phyloP scores from a whole-genome alignment of 2,113 vertebrate species.

The Sapayoa aenigma region DNA sequence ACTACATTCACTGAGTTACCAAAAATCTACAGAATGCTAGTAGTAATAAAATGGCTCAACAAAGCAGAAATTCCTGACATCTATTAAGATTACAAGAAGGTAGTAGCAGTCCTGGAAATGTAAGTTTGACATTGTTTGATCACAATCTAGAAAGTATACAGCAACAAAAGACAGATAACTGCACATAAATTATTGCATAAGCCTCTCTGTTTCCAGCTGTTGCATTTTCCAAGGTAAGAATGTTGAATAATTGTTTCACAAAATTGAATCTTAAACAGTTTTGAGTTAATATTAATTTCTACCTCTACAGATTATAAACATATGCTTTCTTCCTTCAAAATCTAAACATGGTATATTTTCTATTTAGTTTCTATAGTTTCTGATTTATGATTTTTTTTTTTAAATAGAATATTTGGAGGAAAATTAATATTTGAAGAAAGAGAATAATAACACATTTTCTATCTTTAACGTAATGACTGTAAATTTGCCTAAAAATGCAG shows the following conservation, averaged over 20 bases:
- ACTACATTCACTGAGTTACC: neutral
- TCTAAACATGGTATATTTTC: neutral
- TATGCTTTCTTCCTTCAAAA: neutral
- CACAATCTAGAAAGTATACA: neutral
- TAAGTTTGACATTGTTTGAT: neutral
- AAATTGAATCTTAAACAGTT: neutral
- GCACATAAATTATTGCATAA: neutral
- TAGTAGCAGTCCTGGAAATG: conserved; percentile 19
- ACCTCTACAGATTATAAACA: neutral
- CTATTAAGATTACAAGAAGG: conserved; percentile 9
- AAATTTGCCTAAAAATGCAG: neutral
- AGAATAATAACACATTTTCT: neutral
- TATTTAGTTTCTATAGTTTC: neutral
- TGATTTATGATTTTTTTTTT: neutral
- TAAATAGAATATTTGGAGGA: neutral
- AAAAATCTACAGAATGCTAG: neutral
- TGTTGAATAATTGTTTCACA: neutral
- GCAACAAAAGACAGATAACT: neutral
- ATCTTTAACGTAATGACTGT: neutral
- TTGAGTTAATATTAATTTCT: neutral
- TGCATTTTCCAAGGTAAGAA: neutral
- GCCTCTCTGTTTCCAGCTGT: neutral
- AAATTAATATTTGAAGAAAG: neutral
- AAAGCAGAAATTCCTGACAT: neutral
- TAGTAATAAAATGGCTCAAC: neutral